Conservation (phyloP, 2,797 vertebrate species). For the Arvicola amphibius region DNA sequence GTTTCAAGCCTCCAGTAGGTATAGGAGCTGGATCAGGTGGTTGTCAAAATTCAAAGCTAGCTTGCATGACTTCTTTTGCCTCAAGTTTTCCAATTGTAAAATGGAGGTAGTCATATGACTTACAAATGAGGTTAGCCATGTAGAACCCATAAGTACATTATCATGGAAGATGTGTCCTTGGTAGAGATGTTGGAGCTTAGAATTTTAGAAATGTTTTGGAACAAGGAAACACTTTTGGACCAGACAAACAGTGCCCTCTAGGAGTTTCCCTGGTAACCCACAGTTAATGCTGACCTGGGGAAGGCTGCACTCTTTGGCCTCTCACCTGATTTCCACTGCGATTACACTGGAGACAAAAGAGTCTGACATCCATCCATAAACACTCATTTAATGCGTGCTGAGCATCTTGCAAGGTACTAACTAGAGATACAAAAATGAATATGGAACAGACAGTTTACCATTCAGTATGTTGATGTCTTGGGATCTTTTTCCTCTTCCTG, state of each 20-base stretch:
- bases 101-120: background rate
- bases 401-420: conserved; percentile 53
- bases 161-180: background rate
- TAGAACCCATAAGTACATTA: background rate
- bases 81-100: conserved; percentile 7
- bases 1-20: background rate
- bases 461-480: conserved; percentile 35
- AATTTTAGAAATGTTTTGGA: conserved; percentile 28
- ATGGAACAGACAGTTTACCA: conserved; percentile 50
- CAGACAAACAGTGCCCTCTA: background rate
- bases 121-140: background rate
- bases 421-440: conserved; percentile 49
- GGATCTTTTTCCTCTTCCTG: conserved; percentile 22
- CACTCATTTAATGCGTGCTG: conserved; percentile 54
- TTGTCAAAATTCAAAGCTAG: background rate
- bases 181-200: background rate
- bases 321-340: background rate
- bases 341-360: conserved; percentile 21
- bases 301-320: background rate
- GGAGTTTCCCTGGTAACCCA: background rate
- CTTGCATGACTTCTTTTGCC: background rate
- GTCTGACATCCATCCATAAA: conserved; percentile 4
- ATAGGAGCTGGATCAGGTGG: background rate
- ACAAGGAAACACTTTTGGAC: background rate
- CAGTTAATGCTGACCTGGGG: background rate